Evolutionary conservation across 1,140 invertebrate species (phyloP), one percentile per base, ranked within the genome.

Genomic region (Halesus radiatus): DNA sequence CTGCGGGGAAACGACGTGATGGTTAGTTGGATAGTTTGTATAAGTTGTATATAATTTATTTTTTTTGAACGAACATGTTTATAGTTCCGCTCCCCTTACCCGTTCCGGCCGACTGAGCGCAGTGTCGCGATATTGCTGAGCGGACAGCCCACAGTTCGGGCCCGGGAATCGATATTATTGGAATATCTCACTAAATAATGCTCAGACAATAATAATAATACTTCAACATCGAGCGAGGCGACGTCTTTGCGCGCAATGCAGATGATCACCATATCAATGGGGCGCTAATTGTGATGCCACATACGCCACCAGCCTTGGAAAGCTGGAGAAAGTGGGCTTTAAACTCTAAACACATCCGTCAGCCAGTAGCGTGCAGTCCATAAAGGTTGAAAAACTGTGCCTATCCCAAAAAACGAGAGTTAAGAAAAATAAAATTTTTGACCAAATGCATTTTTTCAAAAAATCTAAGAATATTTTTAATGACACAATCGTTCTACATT

Each of bases 111-210:
- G 62, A 64, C 8, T n/a, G 62, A 32, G 16, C 62, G 26, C 26
- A 29, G 62, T 64, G 62, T 64, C 62, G 62, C 26, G 22, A 64
- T 64, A 64, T 64, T 29, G 62, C 62, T 64, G 62, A 64, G 62
- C 62, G 62, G 62, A 64, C 62, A 64, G 22, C 62, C 62, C 62
- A 13, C 62, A 64, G 62, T 64, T 64, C 26, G 22, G 22, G 62
- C 16, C 26, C 56, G 56, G 16, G 26, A 64, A 64, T 64, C 62
- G 62, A 64, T 64, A 64, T 64, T 32, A 64, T 64, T 64, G 16
- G 22, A 64, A 64, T 64, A 64, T 64, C 62, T 23, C 62, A 32
- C 62, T 26, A 29, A 64, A 26, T 64, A 32, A 64, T 64, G 26
- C 16, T 23, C 56, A 20, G 56, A 20, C 56, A 23, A 60, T 60